Conservation (phyloP, 2,888 invertebrate genomes). For the Xanthia togata region DNA sequence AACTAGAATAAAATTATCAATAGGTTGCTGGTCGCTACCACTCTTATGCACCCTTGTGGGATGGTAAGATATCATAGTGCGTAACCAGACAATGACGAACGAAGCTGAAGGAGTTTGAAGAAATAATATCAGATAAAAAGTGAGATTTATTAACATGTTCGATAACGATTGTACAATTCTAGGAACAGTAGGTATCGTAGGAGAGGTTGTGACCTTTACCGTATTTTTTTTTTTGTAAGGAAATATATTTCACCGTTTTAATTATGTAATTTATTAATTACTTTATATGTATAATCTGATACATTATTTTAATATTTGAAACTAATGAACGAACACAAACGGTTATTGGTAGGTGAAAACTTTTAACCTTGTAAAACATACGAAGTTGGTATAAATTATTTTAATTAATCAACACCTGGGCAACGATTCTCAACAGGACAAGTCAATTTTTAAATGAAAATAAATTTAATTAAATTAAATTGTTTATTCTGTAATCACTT, state of each 20-base stretch:
- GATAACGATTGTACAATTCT: constrained; percentile 1
- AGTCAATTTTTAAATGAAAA: neutral
- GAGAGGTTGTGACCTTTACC: no score
- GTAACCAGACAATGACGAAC: constrained; percentile 38
- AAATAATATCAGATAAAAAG: constrained; percentile 21
- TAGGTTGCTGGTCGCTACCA: neutral
- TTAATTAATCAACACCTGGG: neutral
- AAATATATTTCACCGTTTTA: constrained; percentile 25
- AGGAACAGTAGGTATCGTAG: neutral
- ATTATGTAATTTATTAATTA: constrained; percentile 6
- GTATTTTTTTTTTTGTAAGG: constrained; percentile 4
- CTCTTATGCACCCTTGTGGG: constrained; percentile 10
- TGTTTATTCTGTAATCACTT: no score
- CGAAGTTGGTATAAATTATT: constrained; percentile 4
- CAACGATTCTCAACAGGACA: neutral
- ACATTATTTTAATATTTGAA: neutral
- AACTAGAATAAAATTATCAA: no score
- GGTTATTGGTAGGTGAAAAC: constrained; percentile 14
- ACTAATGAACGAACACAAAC: constrained; percentile 11
- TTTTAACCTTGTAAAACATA: constrained; percentile 14
- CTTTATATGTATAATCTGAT: neutral
- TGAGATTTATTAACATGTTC: constrained; percentile 9
- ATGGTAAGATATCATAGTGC: constrained; percentile 57
- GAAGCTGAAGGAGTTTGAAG: constrained; percentile 13
- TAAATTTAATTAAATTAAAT: no score